Evolutionary conservation across 2,888 invertebrate genomes (phyloP), one percentile per base, ranked within the genome.

Genomic region (Matsumyia berberina): DNA sequence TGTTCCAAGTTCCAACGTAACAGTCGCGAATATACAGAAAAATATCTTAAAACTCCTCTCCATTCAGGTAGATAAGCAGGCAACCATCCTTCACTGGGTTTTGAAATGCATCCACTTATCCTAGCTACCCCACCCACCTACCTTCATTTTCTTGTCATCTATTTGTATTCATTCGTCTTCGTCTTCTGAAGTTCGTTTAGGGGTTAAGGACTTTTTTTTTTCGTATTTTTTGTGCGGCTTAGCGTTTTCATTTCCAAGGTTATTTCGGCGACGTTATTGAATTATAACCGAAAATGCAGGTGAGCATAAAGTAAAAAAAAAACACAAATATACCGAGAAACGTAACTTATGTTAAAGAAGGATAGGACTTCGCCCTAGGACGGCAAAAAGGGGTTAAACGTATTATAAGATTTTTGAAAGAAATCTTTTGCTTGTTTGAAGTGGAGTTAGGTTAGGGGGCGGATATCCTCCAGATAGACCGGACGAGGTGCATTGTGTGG

Each of bases 151-250:
- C 29, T 39, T 33, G 57, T 58, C 67, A 69, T 67, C 76, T 77
- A 77, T 67, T 77, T 60, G 51, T 69, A 58, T 67, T 76, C 76
- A 76, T 67, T 76, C 39, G 37, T 76, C 37, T 58, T 33, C 49
- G n/a, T n/a, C 51, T 77, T 69, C 44, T 51, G 51, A 67, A 76
- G 67, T 58, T 76, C 39, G 39, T 57, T 49, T 76, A 67, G 57
- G 19, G 58, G n/a, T n/a, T 15, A n/a, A 6, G 1, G 12, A 46
- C 35, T 51, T 58, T 58, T 57, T 67, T 42, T 17, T 77, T 17
- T 31, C n/a, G 15, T 12, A 67, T 57, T 46, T 66, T 55, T 46
- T 66, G 24, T 58, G 37, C 33, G 58, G 58, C 67, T 55, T 55
- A 64, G 17, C n/a, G 17, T 17, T 42, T 39, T 12, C 15, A 15